Base-by-base conservation (phyloP, 2,888 invertebrate genomes). In the Autographa pulchrina region DNA sequence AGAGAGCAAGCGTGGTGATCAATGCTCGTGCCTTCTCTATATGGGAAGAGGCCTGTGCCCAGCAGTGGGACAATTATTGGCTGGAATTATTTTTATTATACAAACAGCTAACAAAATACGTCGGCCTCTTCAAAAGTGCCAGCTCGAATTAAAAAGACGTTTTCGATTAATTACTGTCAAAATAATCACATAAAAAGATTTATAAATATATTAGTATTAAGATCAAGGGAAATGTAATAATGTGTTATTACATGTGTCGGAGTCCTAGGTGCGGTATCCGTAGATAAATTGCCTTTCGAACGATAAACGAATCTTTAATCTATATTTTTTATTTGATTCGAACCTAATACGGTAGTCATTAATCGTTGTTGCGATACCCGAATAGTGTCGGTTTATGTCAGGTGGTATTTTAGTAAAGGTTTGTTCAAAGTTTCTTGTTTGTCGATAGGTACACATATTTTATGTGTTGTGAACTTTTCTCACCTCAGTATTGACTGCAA, bases 231-330 rank as follows among this genome's bases (percentile, higher is more conserved):
- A 82, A 75, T 77, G 56, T 77, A 62, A 71, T 73, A 76, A 77
- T 65, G n/a, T 31, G 62, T 35, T 65, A 60, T 68, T 76, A 75
- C 71, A 75, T 62, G 48, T 63, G 65, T 76, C 64, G 69, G 65
- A 8, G n/a, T 18, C 72, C 79, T 79, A 65, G 84, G 83, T 74
- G 83, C 62, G 84, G 83, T 75, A 76, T 84, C 84, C 83, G 82
- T 77, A 73, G 61, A 75, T 78, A 65, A 83, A 84, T 80, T 70
- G 71, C 66, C 72, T 70, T 67, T 73, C 62, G 62, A 68, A 35
- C 68, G 43, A 72, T 75, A 78, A 70, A 71, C 65, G 65, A 77
- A 65, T 48, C n/a, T 48, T n/a, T 48, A 48, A 72, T 80, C 43
- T 59, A 65, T 70, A 31, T 56, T 74, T 82, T 81, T 81, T 75